A percentile compares a stretch with the other conserved stretches of the same genome.
Evolutionary conservation across 2,888 invertebrate species (phyloP).

Genomic region (Anorthoa munda): DNA sequence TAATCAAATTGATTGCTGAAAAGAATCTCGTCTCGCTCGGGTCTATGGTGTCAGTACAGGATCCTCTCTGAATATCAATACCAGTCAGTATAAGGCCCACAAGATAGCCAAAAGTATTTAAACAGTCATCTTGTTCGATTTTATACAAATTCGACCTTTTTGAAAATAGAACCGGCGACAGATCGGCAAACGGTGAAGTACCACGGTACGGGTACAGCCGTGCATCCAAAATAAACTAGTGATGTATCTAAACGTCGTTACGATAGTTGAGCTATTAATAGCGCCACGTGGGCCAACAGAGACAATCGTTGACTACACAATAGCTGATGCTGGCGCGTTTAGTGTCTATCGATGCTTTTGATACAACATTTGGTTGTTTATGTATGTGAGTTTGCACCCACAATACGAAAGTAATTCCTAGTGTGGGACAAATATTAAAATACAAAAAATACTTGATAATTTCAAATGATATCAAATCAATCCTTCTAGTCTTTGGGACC

Average conservation of each 20-base stretch:
- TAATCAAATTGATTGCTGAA: conserved; percentile 21
- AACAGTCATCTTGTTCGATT: conserved; percentile 11
- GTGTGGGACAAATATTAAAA: no score
- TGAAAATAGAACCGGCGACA: conserved; percentile 35
- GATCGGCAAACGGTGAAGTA: conserved; percentile 11
- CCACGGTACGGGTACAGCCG: neutral
- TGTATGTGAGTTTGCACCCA: no score
- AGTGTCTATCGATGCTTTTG: neutral
- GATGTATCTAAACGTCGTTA: neutral
- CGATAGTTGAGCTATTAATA: neutral
- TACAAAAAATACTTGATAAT: no score
- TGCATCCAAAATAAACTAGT: conserved; percentile 20
- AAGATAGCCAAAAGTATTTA: neutral
- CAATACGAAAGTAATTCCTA: no score
- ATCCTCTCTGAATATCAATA: neutral
- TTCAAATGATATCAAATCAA: no score
- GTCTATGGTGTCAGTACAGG: neutral
- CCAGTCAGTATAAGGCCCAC: no score
- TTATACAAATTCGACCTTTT: conserved; percentile 37
- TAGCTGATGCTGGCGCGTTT: neutral
- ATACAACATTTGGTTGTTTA: no score
- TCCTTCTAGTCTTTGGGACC: no score
- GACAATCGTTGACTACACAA: neutral
- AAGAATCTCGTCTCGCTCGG: neutral
- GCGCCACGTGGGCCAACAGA: neutral